phyloP scores from a whole-genome alignment of 2,113 vertebrate genomes.

The Sceloporus undulatus region DNA sequence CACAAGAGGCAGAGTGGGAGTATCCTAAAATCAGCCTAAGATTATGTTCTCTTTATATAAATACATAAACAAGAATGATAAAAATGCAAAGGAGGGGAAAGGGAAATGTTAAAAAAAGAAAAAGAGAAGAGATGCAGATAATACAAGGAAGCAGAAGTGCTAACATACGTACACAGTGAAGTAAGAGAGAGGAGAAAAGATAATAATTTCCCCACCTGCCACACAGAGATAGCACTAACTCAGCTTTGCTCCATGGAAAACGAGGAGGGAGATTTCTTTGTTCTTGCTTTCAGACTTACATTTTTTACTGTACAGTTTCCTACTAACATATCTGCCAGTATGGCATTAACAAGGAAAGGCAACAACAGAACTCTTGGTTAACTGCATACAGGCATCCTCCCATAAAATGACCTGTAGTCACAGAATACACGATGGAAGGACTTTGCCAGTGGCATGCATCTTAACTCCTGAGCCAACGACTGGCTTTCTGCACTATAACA shows the following conservation, averaged over 20 bases:
- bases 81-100: not conserved
- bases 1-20: not conserved
- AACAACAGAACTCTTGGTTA: too few relatives aligned
- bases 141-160: slow-evolving; percentile 7
- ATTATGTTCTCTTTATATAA: not conserved
- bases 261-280: not conserved
- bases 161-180: not conserved
- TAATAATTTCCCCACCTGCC: not conserved
- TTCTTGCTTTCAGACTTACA: not conserved
- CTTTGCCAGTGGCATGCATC: not conserved
- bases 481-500: not conserved
- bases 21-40: not conserved
- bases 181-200: not conserved
- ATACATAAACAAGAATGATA: not conserved
- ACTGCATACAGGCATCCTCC: not conserved
- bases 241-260: not conserved
- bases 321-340: not conserved
- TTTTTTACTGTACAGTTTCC: not conserved
- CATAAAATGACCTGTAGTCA: not conserved
- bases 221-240: not conserved
- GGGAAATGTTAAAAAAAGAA: not conserved
- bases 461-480: not conserved
- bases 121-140: not conserved
- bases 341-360: not conserved
- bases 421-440: too few relatives aligned